Evolutionary conservation across 2,888 invertebrate species (phyloP).

Genomic region (Cecidostiba fungosa): DNA sequence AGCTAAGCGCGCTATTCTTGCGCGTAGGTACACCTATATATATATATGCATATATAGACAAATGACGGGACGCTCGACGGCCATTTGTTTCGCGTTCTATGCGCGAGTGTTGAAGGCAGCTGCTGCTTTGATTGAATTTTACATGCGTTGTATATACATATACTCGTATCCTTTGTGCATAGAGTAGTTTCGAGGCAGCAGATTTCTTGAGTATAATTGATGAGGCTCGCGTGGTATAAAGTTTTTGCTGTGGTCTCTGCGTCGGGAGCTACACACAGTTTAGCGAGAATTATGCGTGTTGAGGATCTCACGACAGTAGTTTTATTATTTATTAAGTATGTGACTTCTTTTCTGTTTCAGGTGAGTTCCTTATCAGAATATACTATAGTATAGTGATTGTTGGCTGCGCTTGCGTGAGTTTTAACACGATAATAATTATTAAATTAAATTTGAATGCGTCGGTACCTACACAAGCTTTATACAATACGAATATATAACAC

Average conservation of each 20-base stretch:
- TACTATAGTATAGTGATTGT: too few species aligned
- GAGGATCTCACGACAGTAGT: background rate
- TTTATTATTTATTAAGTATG: background rate
- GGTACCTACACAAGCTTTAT: background rate
- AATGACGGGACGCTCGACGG: background rate
- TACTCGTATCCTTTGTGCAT: background rate
- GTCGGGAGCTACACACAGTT: background rate
- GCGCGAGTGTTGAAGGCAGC: background rate
- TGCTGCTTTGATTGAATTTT: conserved; percentile 12
- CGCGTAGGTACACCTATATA: background rate
- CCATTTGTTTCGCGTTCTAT: background rate
- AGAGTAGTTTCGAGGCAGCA: background rate
- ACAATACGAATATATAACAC: too few species aligned
- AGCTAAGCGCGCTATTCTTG: background rate
- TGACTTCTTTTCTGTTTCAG: background rate
- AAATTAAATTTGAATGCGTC: background rate
- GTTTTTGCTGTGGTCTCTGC: background rate
- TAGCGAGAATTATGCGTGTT: background rate
- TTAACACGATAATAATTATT: background rate
- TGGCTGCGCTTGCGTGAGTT: background rate
- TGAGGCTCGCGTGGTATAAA: background rate
- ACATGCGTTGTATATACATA: background rate
- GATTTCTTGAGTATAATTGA: background rate
- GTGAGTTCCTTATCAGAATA: background rate
- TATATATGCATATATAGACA: background rate